Base-by-base conservation (phyloP, 2,797 vertebrate species). In the Synanceia verrucosa region DNA sequence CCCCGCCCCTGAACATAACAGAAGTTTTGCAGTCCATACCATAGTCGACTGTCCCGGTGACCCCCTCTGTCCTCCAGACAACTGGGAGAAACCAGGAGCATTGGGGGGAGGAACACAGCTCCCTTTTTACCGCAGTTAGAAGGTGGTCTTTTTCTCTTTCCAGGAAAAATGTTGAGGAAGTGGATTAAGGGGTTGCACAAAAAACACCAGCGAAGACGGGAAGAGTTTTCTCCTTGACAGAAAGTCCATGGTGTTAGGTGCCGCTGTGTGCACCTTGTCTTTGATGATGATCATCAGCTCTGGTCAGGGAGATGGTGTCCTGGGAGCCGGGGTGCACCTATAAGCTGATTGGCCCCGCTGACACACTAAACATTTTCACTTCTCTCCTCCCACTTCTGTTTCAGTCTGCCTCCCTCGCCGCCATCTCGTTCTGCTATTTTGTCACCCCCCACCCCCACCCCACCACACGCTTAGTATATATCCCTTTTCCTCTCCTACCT, bases 41-140 rank as follows among this genome's bases (percentile, higher is more conserved):
- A 88, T 92, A 85, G 87, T 73, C 73, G 76, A 80, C 80, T 85
- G 83, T 92, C 88, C 91, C 80, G 83, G 82, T 93, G 92, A 94
- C 92, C 92, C 91, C 89, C 47, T 46, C 79, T 91, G 92, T 94
- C 93, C 91, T 95, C 88, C 78, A 91, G 79, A 90, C 84, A 91
- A 77, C 73, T 64, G 73, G 61, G 73, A 88, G 82, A 86, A 89
- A 90, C 78, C 85, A 83, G 76, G 62, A 83, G 76, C 70, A 88
- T 80, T 43, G 55, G 58, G 55, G 75, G 72, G 76, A 59, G 47
- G 56, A 74, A 78, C 47, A 82, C 41, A 61, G 65, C 81, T 82
- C 70, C 75, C 55, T 8, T 82, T 78, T 65, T 28, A 80, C 60
- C 53, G 81, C 68, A 66, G 63, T 73, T 52, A 39, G 60, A 81